Base-by-base conservation (phyloP, 2,797 vertebrate species). In the Mallotus villosus region DNA sequence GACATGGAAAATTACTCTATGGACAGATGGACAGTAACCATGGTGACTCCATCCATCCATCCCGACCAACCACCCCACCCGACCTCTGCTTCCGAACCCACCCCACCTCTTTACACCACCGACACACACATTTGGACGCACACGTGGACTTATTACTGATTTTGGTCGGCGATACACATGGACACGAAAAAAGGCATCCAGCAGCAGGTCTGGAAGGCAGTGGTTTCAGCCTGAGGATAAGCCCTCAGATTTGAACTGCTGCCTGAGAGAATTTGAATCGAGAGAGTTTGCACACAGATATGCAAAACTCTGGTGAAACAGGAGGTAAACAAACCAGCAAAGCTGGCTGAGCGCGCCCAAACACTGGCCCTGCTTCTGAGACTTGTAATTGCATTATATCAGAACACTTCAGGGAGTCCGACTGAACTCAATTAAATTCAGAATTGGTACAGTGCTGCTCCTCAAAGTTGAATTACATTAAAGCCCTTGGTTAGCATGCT, bases 1-100 rank as follows among this genome's bases (percentile, higher is more conserved):
- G 82, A 88, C 78, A 88, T 69, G 79, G 85, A 80, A 88, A 92
- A 93, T 93, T 88, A 88, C 86, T 85, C 85, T 88, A 87, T 74
- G 72, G 77, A 85, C 82, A 80, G 82, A 87, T 82, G 74, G 82
- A 73, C 75, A 69, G 90, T 92, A 91, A 90, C 91, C 91, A 91
- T 91, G 89, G 88, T 83, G 83, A 94, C 87, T 76, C 81, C 70
- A 73, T 61, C 41, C 62, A 86, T 76, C 81, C 70, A 73, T 61
- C 41, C 62, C n/a, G 5, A 21, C 19, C 58, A 12, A 27, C 68
- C 51, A 32, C 80, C 84, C 75, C 70, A 73, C 82, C 75, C 62
- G 71, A 55, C 37, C 64, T 66, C 62, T 74, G 70, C 79, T 84
- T 79, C 77, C 78, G 5, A 55, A 55, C 19, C 51, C 17, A 55